Evolutionary conservation across 2,888 invertebrate species (phyloP), one percentile per base, ranked within the genome.

Genomic region (Orthonevra nobilis): DNA sequence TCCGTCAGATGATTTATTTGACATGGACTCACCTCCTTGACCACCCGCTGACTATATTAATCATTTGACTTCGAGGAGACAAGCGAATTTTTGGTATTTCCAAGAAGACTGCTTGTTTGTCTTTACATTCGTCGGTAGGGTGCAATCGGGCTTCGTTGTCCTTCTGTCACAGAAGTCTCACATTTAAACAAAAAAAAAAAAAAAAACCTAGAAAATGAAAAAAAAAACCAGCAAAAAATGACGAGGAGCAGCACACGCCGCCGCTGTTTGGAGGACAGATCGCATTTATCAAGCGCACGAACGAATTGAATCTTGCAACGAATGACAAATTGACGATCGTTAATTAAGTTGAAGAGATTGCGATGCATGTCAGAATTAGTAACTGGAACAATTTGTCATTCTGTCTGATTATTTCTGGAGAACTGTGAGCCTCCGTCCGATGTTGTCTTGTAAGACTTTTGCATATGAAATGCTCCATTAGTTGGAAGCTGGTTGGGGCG

Each of bases 311-410:
- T 63, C 52, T 42, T 60, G 28, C 48, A 36, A 52, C 46, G 52
- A 42, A 42, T 79, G 79, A 79, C 73, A 79, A 79, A 79, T 79
- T 79, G 79, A 68, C 56, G 79, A 73, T 79, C 79, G 79, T 79
- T 79, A 79, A 79, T 73, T 79, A 79, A 79, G 79, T 73, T 79
- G 73, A 79, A 56, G 73, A 79, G 79, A 73, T 66, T 54, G 52
- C 73, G 72, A 61, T 68, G 56, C 60, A 79, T 68, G 79, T 73
- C 79, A 79, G 61, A 79, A 79, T 79, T 61, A 61, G 73, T 73
- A 60, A 68, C 66, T 66, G 26, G 30, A 34, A 42, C 15, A 56
- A 79, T 79, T 79, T 79, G 61, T 79, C 73, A 79, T 73, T 61
- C 60, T 66, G 66, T 64, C 66, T 50, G n/a, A 50, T 10, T 52